phyloP scores from a whole-genome alignment of 2,113 vertebrate species.

The Callopanchax toddi region DNA sequence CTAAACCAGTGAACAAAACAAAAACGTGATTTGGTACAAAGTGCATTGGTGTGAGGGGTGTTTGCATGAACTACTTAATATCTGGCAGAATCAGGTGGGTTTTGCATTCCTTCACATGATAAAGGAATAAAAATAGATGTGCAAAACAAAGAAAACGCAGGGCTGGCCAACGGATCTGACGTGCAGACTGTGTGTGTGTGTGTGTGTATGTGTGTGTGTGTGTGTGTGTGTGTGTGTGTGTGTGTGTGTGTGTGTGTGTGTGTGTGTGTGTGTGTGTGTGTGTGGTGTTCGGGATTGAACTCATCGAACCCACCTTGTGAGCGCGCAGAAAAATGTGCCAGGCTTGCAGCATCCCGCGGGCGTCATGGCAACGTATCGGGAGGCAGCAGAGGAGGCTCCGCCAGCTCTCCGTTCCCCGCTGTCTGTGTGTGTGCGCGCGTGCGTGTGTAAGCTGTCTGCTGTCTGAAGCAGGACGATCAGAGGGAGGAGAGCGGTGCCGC shows the following conservation, averaged over 20 bases:
- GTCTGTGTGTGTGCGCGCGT: constrained; percentile 29
- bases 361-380: constrained; percentile 80
- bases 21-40: no score
- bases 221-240: no score
- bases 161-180: no score
- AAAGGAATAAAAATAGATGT: no score
- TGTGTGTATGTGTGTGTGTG: no score
- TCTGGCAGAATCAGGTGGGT: no score
- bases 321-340: constrained; percentile 61
- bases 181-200: no score
- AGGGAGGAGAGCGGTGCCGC: constrained; percentile 38
- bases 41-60: no score
- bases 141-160: no score
- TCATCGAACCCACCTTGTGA: constrained; percentile 60
- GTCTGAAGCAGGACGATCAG: constrained; percentile 43
- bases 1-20: no score
- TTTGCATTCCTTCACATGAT: no score
- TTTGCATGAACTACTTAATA: no score
- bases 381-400: constrained; percentile 62
- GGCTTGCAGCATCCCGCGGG: constrained; percentile 73
- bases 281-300: constrained; percentile 48
- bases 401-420: constrained; percentile 22
- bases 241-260: neutral
- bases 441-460: constrained; percentile 34
- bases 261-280: constrained; percentile 4